Base-by-base conservation (phyloP, 2,888 invertebrate species). In the Aplocera efformata region DNA sequence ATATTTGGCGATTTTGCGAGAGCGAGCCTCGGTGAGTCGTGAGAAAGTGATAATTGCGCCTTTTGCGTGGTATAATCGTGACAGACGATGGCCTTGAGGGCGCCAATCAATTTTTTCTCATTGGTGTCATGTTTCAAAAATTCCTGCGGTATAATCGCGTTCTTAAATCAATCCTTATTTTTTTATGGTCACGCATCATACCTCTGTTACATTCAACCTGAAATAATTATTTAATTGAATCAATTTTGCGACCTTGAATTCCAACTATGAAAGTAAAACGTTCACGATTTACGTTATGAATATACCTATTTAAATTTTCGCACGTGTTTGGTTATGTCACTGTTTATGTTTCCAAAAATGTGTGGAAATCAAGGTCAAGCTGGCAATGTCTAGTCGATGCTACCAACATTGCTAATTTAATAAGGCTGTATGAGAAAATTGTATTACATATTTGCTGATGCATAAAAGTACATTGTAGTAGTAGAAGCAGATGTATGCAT, bases 1-100 rank as follows among this genome's bases (percentile, higher is more conserved):
- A 70, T 72, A 83, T 79, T 83, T 80, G 72, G 79, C 76, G 74
- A 79, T 72, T 81, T 81, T 70, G 79, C 78, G 67, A 70, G 70
- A 68, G 72, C 57, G 67, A 70, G 70, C 58, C 68, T 63, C 63
- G 74, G 75, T 72, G 72, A 76, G 74, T 72, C 66, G 72, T 72
- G 76, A 72, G 81, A 80, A 82, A 84, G 79, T 82, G 73, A 56
- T 70, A 59, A 70, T 72, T 72, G 60, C 65, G 64, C 67, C 53
- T 63, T 63, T 56, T 47, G 56, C 53, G 57, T 53, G 53, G 53
- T 56, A 48, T 56, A 69, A 60, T 54, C 50, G 50, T 50, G 48
- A 39, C 44, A 54, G 56, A 43, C 51, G 37, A 48, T 64, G 77
- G 70, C 80, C 80, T 79, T 81, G 80, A 69, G 53, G 20, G 9